Evolutionary conservation across 37 sponge, comb jelly and placozoan genomes (phyloP), one percentile per base, ranked within the genome.

Genomic region (Hormiphora californensis): DNA sequence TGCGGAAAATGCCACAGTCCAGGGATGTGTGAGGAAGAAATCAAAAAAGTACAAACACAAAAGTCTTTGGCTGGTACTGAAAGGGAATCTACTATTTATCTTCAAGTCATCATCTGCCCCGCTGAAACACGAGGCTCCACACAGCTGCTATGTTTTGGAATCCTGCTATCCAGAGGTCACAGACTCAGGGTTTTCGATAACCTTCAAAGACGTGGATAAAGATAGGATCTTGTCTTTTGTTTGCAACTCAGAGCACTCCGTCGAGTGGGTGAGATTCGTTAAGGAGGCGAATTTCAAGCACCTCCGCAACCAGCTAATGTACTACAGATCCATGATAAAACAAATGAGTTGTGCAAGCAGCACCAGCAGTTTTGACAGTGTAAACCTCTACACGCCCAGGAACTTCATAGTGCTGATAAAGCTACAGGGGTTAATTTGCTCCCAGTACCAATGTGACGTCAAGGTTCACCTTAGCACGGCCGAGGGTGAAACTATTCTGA

Each of bases 111-210:
- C n/a, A 28, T 57, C 61, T 28, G 61, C n/a, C n/a, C 61, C 61
- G 7, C 27, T 30, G 27, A 25, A 25, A 28, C 30, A 31, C 5
- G 61, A 57, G 4, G 30, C n/a, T 21, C 30, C 61, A 25, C 61
- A 57, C 23, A 57, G 61, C 23, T 57, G 61, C 61, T 57, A 57
- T 57, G 61, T 57, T 57, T 30, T 57, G n/a, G 61, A 57, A 57
- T 5, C 61, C 5, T 57, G 61, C 21, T 57, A 57, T 12, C 7
- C 61, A 28, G 61, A 57, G 30, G 3, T 57, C 4, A 57, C 61
- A 28, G 61, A 57, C 21, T 30, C 27, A 21, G 61, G 61, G 7
- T 57, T 57, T 12, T 28, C n/a, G 27, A 31, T 57, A 28, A 31
- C 27, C 27, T 57, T 57, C 23, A 57, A 5, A 15, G 61, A 57